A percentile compares a stretch with the other conserved stretches of the same genome.
phyloP scores from a whole-genome alignment of 2,888 invertebrate genomes.

The Osmoderma eremita region DNA sequence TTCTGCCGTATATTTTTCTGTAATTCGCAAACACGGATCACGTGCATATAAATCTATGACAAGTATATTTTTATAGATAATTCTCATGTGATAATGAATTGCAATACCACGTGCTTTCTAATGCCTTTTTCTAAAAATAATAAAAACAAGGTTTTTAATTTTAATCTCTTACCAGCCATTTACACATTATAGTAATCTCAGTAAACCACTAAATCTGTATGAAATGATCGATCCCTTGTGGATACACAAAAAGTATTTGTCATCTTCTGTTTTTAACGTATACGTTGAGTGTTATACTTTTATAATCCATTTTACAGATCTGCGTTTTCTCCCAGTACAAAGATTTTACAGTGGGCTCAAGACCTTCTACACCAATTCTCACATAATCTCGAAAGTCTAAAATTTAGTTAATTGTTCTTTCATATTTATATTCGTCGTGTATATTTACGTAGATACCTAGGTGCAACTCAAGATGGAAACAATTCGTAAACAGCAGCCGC shows the following conservation, averaged over 20 bases:
- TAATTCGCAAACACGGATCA: neutral
- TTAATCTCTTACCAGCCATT: too few species aligned
- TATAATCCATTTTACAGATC: conserved; percentile 74
- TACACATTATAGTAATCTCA: too few species aligned
- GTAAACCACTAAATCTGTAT: too few species aligned
- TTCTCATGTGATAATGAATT: conserved; percentile 21
- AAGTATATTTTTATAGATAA: neutral
- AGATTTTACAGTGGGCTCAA: conserved; percentile 88
- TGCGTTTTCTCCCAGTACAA: conserved; percentile 94
- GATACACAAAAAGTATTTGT: too few species aligned
- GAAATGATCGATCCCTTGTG: too few species aligned
- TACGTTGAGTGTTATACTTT: too few species aligned
- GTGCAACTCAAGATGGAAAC: conserved; percentile 9
- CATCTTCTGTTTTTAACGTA: too few species aligned
- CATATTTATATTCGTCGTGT: neutral
- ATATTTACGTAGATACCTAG: conserved; percentile 14
- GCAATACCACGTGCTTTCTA: neutral
- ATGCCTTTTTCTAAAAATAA: neutral
- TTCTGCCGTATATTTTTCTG: neutral
- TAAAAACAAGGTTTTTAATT: too few species aligned
- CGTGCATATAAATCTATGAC: conserved; percentile 6
- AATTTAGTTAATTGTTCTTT: neutral
- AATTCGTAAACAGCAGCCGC: neutral
- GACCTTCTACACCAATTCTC: conserved; percentile 76
- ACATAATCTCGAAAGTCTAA: conserved; percentile 40